Evolutionary conservation across 37 sponge, comb jelly and placozoan species (phyloP), one percentile per base, ranked within the genome.

Genomic region (Halichondria panicea): DNA sequence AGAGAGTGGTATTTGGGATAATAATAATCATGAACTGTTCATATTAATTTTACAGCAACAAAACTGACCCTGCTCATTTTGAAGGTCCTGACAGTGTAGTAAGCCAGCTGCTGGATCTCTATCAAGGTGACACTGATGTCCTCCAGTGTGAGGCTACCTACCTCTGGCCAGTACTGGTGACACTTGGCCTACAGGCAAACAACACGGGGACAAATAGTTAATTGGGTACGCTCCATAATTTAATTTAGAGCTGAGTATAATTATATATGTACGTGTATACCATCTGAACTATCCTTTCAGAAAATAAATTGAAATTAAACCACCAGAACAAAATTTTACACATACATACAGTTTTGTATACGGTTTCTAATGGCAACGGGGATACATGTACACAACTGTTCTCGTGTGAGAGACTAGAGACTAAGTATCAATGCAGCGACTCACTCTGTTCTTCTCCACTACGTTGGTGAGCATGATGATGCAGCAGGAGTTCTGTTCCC

Each of bases 131-230:
- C 55, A 18, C 68, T 66, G 12, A 79, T 43, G 50, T 84, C 92
- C 32, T 42, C 90, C 43, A 78, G 36, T 34, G 12, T 72, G 24
- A 63, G 38, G 45, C 75, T 76, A 21, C 85, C 90, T 30, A 55
- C 46, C 56, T 81, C 71, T 0, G 95, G 95, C 95, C 95, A 94
- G 77, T 94, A 95, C 72, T 92, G 83, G 70, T 72, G 78, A 52
- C 95, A 95, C 67, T 95, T 95, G 3, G 64, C 74, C 81, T 87
- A 48, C 19, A 39, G 24, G 36, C n/a, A 40, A 42, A 7, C 50
- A 18, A 2, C 25, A 35, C 43, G 5, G 27, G 59, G 48, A 31
- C 13, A 6, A n/a, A n/a, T 12, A 5, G 25, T 48, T 6, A 45
- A 31, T n/a, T n/a, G n/a, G n/a, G n/a, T n/a, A n/a, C n/a, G n/a